Evolutionary conservation across 2,113 vertebrate species (phyloP), one percentile per base, ranked within the genome.

Genomic region (Camelus dromedarius): DNA sequence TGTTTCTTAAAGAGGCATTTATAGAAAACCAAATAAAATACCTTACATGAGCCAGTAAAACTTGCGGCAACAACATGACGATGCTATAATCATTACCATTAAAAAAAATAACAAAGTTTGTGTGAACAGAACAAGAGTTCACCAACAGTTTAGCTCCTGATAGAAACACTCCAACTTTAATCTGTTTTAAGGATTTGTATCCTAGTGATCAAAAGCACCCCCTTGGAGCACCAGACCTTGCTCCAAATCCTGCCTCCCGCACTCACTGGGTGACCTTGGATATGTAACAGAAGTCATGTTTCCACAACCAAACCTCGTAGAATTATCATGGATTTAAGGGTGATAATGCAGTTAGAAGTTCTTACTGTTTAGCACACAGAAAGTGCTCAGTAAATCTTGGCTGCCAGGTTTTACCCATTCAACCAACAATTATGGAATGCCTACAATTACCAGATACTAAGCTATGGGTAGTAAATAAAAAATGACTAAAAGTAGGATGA

Each of bases 21-120:
- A 56, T 4, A 89, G 82, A 26, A 96, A 96, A 97, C 64, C 93
- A 95, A 97, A 91, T 67, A 83, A 95, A 93, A 91, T 75, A 79
- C 52, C 54, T 91, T 77, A 95, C 9, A 91, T 76, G 92, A 87
- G 54, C 69, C 72, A 89, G 81, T 50, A 77, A 93, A 83, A 90
- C 81, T 48, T 79, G 13, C 18, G 85, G 52, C 77, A 86, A 91
- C 67, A 77, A 85, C 54, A 89, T 50, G 56, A 73, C 19, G 67
- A 86, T 75, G 26, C 50, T 72, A 86, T 95, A 87, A 95, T 94
- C 56, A 95, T 32, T 89, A 64, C 28, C 73, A 77, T 75, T 95
- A 73, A 80, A 91, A 91, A 85, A 97, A 97, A 96, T 35, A 95
- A 93, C 67, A 66, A 66, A 83, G 60, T 95, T 72, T 89, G 54